Percentiles rank a stretch among this genome's conserved stretches.
These are phyloP conservation scores for Tethya wilhelma DNA, from an alignment of 37 sponge, comb jelly and placozoan genomes.

Conservation along the genomic window DNA sequence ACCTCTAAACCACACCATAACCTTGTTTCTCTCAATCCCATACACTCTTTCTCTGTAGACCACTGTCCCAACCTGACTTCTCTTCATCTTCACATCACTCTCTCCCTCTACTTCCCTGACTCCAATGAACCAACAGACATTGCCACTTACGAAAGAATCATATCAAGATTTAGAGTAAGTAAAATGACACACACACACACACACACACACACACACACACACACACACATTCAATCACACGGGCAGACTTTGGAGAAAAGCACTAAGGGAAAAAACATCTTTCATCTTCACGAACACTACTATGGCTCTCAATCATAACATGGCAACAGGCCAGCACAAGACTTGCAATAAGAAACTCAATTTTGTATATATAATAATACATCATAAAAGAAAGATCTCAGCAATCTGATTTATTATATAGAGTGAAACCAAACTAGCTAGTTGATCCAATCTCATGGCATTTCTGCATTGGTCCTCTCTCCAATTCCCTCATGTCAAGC, in stretches of 20 bases:
- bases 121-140: background rate
- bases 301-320: background rate
- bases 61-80: conserved; percentile 6
- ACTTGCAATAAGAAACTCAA: background rate
- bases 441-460: too few relatives aligned
- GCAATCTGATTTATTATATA: too few relatives aligned
- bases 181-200: background rate
- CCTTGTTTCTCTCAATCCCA: background rate
- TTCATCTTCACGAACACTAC: conserved; percentile 38
- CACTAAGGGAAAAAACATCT: background rate
- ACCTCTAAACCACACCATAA: background rate
- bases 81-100: conserved; percentile 28
- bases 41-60: conserved; percentile 1
- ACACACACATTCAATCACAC: too few relatives aligned
- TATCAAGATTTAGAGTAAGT: background rate
- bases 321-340: background rate
- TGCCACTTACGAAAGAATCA: conserved; percentile 5
- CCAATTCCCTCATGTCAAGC: too few relatives aligned
- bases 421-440: too few relatives aligned
- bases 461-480: too few relatives aligned
- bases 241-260: conserved; percentile 18
- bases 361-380: too few relatives aligned
- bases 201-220: too few relatives aligned
- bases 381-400: too few relatives aligned
- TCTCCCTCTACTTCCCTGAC: conserved; percentile 23